Evolutionary conservation across 2,888 invertebrate genomes (phyloP).

Genomic region (Alcis repandata): DNA sequence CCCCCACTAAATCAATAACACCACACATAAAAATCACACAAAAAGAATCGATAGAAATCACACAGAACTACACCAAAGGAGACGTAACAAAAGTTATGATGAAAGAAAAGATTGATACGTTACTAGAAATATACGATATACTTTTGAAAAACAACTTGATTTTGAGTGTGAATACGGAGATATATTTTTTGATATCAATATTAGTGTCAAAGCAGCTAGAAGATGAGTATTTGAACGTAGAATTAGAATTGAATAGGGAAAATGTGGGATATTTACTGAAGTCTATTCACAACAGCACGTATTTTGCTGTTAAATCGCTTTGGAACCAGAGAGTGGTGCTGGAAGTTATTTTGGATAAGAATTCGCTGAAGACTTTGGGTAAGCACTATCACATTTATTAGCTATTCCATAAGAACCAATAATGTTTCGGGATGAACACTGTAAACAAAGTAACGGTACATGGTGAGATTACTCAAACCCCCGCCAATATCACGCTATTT

Average conservation of each 20-base stretch:
- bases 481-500: too few species aligned
- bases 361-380: slow-evolving; percentile 85
- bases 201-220: slow-evolving; percentile 83
- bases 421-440: too few species aligned
- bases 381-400: too few species aligned
- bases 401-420: too few species aligned
- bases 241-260: slow-evolving; percentile 57
- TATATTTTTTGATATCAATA: slow-evolving; percentile 90
- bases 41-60: slow-evolving; percentile 62
- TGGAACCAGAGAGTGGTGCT: slow-evolving; percentile 86
- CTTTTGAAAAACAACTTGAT: slow-evolving; percentile 88
- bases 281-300: slow-evolving; percentile 90
- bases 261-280: slow-evolving; percentile 73
- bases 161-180: slow-evolving; percentile 88
- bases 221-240: slow-evolving; percentile 62
- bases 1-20: slow-evolving; percentile 59
- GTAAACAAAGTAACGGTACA: too few species aligned
- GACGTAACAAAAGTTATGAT: slow-evolving; percentile 78
- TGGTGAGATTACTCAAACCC: too few species aligned
- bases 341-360: slow-evolving; percentile 86
- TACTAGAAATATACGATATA: slow-evolving; percentile 86
- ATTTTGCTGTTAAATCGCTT: slow-evolving; percentile 90
- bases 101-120: slow-evolving; percentile 82
- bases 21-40: slow-evolving; percentile 73
- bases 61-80: slow-evolving; percentile 69